These are phyloP conservation scores for Petroica traversi DNA, from an alignment of 2,113 vertebrate species.

Conservation along the genomic window DNA sequence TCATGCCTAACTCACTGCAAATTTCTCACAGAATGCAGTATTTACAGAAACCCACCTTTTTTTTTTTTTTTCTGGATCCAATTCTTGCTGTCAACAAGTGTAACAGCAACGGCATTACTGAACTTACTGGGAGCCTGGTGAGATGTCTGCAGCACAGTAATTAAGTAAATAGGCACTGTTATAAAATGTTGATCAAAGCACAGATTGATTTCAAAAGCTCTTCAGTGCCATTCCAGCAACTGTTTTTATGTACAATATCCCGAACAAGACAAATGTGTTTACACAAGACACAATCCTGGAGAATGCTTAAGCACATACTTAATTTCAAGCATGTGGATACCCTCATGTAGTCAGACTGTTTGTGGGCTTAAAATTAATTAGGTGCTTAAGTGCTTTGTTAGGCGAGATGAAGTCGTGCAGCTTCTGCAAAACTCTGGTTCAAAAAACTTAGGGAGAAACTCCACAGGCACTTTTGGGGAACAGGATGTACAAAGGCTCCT, in stretches of 20 bases:
- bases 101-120: neutral
- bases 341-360: neutral
- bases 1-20: neutral
- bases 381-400: neutral
- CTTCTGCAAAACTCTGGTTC: neutral
- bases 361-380: slow-evolving; percentile 17
- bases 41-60: neutral
- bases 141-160: neutral
- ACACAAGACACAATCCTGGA: neutral
- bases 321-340: slow-evolving; percentile 37
- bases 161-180: neutral
- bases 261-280: slow-evolving; percentile 5
- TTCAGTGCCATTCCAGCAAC: neutral
- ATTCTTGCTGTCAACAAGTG: neutral
- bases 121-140: neutral
- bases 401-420: neutral
- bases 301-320: slow-evolving; percentile 49
- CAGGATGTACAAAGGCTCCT: neutral
- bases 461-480: neutral
- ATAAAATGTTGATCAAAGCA: slow-evolving; percentile 2
- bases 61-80: neutral
- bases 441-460: neutral
- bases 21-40: neutral
- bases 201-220: slow-evolving; percentile 1
- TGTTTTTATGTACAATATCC: neutral